Percentiles rank a stretch among this genome's conserved stretches.
Evolutionary conservation across 2,113 vertebrate genomes (phyloP).

Genomic region (Crotalus horridus): DNA sequence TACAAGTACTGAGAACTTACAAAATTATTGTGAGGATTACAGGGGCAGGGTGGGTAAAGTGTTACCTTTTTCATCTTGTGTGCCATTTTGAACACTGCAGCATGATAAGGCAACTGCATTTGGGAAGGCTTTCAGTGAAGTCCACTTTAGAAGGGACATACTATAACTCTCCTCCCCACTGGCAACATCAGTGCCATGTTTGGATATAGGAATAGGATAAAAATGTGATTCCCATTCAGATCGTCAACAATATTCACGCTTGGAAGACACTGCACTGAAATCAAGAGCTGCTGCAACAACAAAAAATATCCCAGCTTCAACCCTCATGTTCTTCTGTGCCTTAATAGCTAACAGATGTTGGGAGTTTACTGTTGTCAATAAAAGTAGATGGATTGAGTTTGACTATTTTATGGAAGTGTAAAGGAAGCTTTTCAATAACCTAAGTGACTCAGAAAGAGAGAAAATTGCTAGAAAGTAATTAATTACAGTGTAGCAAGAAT

Average conservation of each 20-base stretch:
- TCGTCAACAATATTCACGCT: not conserved
- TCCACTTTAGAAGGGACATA: not conserved
- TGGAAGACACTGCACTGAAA: not conserved
- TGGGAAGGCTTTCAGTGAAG: not conserved
- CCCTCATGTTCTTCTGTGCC: not conserved
- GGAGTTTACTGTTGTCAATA: not conserved
- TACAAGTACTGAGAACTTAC: not conserved
- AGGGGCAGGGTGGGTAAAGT: not conserved
- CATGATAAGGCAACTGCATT: not conserved
- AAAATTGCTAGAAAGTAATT: not conserved
- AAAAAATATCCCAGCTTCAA: not conserved
- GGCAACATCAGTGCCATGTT: not conserved
- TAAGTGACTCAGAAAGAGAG: not conserved
- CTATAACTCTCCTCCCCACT: no score
- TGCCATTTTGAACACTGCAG: not conserved
- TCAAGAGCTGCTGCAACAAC: not conserved
- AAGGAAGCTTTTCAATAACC: conserved; percentile 5
- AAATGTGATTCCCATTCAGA: not conserved
- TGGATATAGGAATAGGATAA: not conserved
- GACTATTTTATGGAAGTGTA: not conserved
- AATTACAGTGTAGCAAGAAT: not conserved
- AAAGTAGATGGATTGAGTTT: not conserved
- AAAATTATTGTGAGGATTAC: not conserved
- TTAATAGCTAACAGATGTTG: conserved; percentile 1
- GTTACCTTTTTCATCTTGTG: not conserved